phyloP scores from a whole-genome alignment of 2,797 vertebrate genomes.

The Pteronotus mesoamericanus region DNA sequence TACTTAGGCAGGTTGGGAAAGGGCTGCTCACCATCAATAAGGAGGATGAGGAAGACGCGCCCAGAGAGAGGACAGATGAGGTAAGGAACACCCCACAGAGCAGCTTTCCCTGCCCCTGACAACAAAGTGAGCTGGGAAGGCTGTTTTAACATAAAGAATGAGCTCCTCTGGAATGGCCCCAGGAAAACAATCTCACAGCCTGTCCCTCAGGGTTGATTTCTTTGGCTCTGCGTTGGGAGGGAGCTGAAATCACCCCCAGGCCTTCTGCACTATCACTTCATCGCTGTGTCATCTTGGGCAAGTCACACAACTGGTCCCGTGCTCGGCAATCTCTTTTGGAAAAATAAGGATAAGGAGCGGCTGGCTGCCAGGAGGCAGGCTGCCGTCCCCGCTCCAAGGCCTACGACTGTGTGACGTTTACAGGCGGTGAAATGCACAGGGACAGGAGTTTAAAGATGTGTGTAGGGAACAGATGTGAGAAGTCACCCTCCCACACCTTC shows the following conservation, averaged over 20 bases:
- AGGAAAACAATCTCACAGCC: not conserved
- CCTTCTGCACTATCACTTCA: not conserved
- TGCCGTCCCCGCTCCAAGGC: not conserved
- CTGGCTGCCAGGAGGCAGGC: not conserved
- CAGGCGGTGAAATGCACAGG: not conserved
- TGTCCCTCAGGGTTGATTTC: not conserved
- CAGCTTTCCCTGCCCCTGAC: not conserved
- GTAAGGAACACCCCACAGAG: not conserved
- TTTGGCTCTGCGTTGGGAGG: not conserved
- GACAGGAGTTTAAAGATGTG: not conserved
- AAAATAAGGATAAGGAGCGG: not conserved
- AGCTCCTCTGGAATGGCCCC: not conserved
- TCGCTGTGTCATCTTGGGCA: not conserved
- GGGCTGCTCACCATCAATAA: not conserved
- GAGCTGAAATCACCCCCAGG: not conserved
- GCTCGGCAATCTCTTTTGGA: not conserved
- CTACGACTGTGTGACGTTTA: not conserved
- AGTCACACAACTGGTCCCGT: not conserved
- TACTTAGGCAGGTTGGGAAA: not conserved
- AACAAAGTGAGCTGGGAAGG: not conserved
- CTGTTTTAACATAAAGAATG: not conserved
- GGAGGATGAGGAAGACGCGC: not conserved
- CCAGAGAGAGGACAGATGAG: accelerated
- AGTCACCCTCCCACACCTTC: not conserved
- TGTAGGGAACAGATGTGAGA: not conserved